phyloP scores from a whole-genome alignment of 2,113 vertebrate species.

The Solea solea region DNA sequence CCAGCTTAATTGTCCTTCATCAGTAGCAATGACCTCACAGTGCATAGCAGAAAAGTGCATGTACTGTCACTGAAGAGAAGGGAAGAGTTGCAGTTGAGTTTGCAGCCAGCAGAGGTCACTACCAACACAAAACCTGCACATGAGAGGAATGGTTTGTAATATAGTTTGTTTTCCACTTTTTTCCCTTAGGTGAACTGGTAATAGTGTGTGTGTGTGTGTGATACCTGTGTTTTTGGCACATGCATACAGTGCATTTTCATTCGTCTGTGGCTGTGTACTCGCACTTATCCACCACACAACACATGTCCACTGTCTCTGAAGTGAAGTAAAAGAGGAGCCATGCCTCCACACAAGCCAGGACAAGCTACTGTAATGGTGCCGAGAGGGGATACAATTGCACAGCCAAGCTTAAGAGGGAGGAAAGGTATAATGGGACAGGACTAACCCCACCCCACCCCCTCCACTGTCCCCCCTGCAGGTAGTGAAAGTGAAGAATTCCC shows the following conservation, averaged over 20 bases:
- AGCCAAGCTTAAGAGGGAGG: slow-evolving; percentile 32
- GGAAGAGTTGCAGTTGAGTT: slow-evolving; percentile 12
- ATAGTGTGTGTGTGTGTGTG: too few species aligned
- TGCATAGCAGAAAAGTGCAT: too few species aligned
- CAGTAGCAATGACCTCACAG: too few species aligned
- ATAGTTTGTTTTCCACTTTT: neutral
- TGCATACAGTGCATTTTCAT: neutral
- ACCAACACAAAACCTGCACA: slow-evolving; percentile 27
- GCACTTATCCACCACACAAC: neutral
- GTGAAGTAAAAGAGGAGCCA: slow-evolving; percentile 33
- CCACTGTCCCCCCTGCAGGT: slow-evolving; percentile 62
- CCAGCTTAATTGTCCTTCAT: too few species aligned
- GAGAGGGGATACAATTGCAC: slow-evolving; percentile 51
- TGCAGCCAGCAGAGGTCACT: slow-evolving; percentile 66
- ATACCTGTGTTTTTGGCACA: neutral
- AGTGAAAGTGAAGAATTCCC: slow-evolving; percentile 79
- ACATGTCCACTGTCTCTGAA: slow-evolving; percentile 33
- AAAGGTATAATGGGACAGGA: slow-evolving; percentile 42
- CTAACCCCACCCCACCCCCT: slow-evolving; percentile 6
- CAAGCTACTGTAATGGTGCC: slow-evolving; percentile 44
- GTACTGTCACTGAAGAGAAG: neutral
- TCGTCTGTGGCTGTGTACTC: neutral
- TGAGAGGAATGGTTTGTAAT: neutral
- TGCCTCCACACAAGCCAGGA: slow-evolving; percentile 42
- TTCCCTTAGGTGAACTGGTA: neutral